Conservation (phyloP, 2,113 vertebrate genomes). For the Pseudopipra pipra region DNA sequence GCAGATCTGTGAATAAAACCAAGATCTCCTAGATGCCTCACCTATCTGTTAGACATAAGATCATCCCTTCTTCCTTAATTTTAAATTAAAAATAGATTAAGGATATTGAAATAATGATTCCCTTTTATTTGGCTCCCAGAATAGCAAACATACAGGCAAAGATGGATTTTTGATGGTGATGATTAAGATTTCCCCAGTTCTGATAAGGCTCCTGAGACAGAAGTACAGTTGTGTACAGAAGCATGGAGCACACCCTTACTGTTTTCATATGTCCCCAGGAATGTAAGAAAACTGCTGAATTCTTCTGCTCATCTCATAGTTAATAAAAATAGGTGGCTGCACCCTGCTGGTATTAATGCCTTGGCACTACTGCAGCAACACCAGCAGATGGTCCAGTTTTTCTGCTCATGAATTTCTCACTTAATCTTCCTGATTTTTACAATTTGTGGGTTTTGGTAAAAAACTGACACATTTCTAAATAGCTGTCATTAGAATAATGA, state of each 20-base stretch:
- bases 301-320: not conserved
- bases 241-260: not conserved
- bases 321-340: not conserved
- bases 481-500: constrained; percentile 19
- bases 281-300: constrained; percentile 13
- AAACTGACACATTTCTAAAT: not conserved
- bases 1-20: not conserved
- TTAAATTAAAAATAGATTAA: not conserved
- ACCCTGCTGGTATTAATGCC: not conserved
- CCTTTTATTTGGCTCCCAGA: not conserved
- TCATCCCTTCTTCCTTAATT: not conserved
- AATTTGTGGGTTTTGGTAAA: not conserved
- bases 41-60: not conserved
- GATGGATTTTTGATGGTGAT: not conserved
- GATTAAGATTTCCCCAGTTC: not conserved
- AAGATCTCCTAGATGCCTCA: not conserved
- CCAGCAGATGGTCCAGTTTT: constrained; percentile 23
- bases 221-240: not conserved
- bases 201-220: not conserved
- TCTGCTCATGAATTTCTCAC: not conserved
- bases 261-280: not conserved
- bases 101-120: not conserved
- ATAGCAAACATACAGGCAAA: not conserved
- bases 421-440: constrained; percentile 13
- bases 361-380: not conserved